Base-by-base conservation (phyloP, 2,888 invertebrate genomes). In the Torymus tubicola region DNA sequence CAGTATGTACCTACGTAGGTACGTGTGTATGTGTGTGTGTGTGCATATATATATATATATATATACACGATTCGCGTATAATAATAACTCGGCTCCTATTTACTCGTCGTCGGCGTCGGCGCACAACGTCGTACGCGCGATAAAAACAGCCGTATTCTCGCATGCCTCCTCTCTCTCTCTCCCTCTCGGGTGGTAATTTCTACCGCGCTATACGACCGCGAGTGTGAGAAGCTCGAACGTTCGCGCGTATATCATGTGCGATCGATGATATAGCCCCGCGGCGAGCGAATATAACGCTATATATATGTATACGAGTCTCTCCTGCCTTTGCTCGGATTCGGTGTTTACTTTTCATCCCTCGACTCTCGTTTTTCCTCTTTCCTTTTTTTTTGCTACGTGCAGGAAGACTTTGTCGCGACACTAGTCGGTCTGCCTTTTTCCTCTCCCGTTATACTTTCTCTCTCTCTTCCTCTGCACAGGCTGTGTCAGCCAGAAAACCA, bases 261-360 rank as follows among this genome's bases (percentile, higher is more conserved):
- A 18, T 21, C 12, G 24, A 61, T 1, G 13, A 58, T 55, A 55
- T 57, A 12, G 21, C n/a, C 18, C 14, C 50, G 12, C 18, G 50
- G n/a, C 24, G 18, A 53, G 52, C 16, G 18, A 67, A 65, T 65
- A 65, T 65, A 65, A 58, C 73, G 55, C 55, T 31, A 52, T 12
- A 24, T 21, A 21, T 2, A n/a, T 21, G n/a, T 50, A 12, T 14
- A 50, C n/a, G n/a, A n/a, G n/a, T n/a, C n/a, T 12, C 65, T 2
- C 10, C 58, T 21, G 50, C 84, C 84, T 87, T 85, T 85, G 78
- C 81, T 78, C 84, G 83, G 81, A 84, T 86, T 84, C 85, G 42
- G 85, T 88, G 87, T 87, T 86, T 87, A 87, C 88, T 87, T 88
- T 88, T 86, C 86, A 85, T 86, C 84, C 85, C 84, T 83, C 78